A percentile compares a stretch with the other conserved stretches of the same genome.
Conservation (phyloP, 2,888 invertebrate genomes). For the Mantis religiosa region DNA sequence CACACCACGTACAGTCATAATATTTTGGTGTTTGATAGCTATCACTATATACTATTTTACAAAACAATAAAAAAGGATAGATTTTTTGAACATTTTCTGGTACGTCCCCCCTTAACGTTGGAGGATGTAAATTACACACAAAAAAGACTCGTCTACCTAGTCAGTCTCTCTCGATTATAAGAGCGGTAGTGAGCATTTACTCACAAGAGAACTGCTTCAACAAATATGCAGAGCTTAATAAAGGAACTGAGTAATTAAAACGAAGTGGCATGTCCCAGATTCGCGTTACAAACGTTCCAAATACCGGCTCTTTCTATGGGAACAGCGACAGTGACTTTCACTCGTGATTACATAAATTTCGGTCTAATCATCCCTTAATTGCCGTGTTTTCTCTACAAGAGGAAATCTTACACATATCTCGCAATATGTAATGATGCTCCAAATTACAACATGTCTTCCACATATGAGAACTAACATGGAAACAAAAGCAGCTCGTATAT, state of each 20-base stretch:
- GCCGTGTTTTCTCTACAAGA: neutral
- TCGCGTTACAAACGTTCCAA: neutral
- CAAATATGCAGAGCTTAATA: too few relatives aligned
- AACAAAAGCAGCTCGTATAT: neutral
- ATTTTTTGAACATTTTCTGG: too few relatives aligned
- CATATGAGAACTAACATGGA: neutral
- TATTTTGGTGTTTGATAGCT: too few relatives aligned
- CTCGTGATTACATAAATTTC: neutral
- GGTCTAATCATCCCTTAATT: neutral
- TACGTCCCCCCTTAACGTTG: too few relatives aligned
- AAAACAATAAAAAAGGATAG: too few relatives aligned
- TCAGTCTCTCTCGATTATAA: too few relatives aligned
- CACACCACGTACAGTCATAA: too few relatives aligned
- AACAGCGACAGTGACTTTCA: neutral
- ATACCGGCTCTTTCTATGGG: neutral
- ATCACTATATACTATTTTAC: too few relatives aligned
- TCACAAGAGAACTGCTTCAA: too few relatives aligned
- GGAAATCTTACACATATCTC: neutral
- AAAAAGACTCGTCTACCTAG: too few relatives aligned
- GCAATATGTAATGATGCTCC: neutral
- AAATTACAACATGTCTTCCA: neutral
- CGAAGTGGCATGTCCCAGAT: neutral
- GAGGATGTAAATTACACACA: too few relatives aligned
- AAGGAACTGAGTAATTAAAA: neutral
- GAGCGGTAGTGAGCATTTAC: too few relatives aligned